Percentiles rank a stretch among this genome's conserved stretches.
These are phyloP conservation scores for Cantharis nigra DNA, from an alignment of 2,888 invertebrate species.

Conservation along the genomic window DNA sequence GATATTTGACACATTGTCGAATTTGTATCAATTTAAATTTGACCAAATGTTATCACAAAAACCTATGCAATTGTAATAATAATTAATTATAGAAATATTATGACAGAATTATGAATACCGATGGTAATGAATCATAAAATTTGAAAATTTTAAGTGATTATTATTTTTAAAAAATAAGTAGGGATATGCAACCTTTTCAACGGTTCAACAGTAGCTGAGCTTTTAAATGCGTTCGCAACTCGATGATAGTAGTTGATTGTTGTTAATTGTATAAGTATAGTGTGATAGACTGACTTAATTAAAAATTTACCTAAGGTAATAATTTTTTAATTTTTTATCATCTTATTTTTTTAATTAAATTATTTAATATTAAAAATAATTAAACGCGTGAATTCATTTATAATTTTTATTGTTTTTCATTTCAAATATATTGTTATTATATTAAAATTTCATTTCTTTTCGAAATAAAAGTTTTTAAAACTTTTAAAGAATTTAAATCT, in stretches of 20 bases:
- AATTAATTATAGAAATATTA: not conserved
- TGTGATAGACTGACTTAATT: conserved; percentile 9
- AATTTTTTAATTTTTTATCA: not conserved
- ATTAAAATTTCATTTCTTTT: not conserved
- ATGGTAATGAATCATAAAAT: conserved; percentile 22
- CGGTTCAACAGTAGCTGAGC: conserved; percentile 26
- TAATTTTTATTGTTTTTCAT: too few relatives aligned
- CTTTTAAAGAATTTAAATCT: not conserved
- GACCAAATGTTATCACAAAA: not conserved
- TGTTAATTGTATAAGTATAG: conserved; percentile 36
- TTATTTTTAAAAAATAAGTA: conserved; percentile 34
- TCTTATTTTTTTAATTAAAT: not conserved
- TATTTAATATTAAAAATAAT: not conserved
- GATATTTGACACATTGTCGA: not conserved
- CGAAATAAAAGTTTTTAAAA: not conserved
- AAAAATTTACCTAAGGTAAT: not conserved
- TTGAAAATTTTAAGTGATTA: conserved; percentile 17
- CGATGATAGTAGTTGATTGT: conserved; percentile 39
- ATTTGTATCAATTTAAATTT: conserved; percentile 2
- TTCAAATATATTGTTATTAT: too few relatives aligned
- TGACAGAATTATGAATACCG: not conserved
- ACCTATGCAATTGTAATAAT: not conserved
- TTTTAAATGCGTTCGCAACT: conserved; percentile 27
- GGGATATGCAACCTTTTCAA: conserved; percentile 29
- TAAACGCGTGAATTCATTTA: too few relatives aligned